Percentiles rank a stretch among this genome's conserved stretches.
Conservation (phyloP, 2,797 vertebrate genomes). For the Amazona finschi region DNA sequence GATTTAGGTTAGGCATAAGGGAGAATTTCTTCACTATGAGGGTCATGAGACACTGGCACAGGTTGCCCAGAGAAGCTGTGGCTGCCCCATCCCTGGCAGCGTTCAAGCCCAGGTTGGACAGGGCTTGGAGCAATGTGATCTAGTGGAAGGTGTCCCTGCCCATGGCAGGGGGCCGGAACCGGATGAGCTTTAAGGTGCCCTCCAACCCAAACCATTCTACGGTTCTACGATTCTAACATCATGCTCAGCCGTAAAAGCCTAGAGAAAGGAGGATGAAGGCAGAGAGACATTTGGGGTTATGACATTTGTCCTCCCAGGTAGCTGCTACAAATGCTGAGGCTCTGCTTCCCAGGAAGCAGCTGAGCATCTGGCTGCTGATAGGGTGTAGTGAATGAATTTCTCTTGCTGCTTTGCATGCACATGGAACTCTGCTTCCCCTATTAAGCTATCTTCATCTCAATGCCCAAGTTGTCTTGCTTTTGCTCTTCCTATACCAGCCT, state of each 20-base stretch:
- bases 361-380: neutral
- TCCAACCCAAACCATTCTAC: neutral
- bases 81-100: neutral
- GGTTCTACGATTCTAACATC: neutral
- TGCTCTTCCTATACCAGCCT: neutral
- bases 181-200: neutral
- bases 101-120: neutral
- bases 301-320: neutral
- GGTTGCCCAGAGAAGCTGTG: neutral
- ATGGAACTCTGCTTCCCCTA: neutral
- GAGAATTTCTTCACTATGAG: neutral
- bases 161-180: neutral
- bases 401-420: neutral
- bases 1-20: neutral
- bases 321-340: neutral
- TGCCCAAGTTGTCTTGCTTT: neutral
- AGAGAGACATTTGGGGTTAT: neutral
- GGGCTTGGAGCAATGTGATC: neutral
- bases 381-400: fast-evolving
- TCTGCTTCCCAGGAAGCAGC: neutral
- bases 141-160: neutral
- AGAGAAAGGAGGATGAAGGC: neutral
- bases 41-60: neutral
- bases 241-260: neutral
- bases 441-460: neutral